Evolutionary conservation across 2,113 vertebrate genomes (phyloP), one percentile per base, ranked within the genome.

Genomic region (Pollachius pollachius): DNA sequence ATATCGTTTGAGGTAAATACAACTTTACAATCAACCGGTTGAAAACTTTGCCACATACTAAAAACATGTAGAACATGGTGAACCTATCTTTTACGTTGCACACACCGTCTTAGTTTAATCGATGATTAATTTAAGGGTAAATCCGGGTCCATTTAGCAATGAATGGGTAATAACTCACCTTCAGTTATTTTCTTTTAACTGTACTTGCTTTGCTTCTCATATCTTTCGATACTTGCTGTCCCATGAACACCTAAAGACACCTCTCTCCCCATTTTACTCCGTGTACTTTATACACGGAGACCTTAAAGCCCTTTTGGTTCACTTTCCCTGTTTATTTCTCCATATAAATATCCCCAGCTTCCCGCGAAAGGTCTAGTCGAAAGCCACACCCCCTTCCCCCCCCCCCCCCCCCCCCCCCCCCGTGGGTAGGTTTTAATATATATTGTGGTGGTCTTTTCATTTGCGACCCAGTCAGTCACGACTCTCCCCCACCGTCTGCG

Each of bases 381-480:
- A 17, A 6, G 19, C 1, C 6, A 9, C 11, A 4, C n/a, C 4
- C 60, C 5, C 54, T 25, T 72, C 41, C 41, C 41, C 12, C 41
- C 41, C 41, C 41, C 41, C 41, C 74, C 41, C 41, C 41, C 12
- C 74, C 41, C 41, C 41, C 12, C 41, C 41, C 41, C 41, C 41
- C 41, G 41, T 48, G 41, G 41, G 41, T 48, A 48, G 8, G 41
- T 48, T 48, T 48, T 48, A 48, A 48, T 48, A 48, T 48, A 48
- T 48, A 48, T 48, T 48, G 41, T 48, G 89, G 89, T 88, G 88
- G 85, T 90, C 87, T 89, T 91, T 91, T 90, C 92, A 86, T 93
- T 94, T 91, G 94, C 93, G 94, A 93, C 94, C 93, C 91, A 95
- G 94, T 93, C 95, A 97, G 96, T 98, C 96, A 98, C 96, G 96